Conservation (phyloP, 2,888 invertebrate species). For the Monoplex corrugatus region DNA sequence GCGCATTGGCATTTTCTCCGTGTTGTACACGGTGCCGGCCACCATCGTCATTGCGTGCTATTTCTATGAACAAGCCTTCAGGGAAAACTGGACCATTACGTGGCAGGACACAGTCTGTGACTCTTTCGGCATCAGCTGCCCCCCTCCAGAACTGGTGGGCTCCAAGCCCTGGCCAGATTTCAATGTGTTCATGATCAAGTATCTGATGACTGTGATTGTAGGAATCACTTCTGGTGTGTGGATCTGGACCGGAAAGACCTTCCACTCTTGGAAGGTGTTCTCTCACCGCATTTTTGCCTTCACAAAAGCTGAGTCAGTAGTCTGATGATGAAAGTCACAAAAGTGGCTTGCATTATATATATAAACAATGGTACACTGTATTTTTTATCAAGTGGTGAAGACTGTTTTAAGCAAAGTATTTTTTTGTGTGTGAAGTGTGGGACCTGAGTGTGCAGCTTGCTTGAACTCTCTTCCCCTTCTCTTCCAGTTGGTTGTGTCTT, state of each 20-base stretch:
- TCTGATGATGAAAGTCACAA: slow-evolving; percentile 60
- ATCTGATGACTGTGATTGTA: slow-evolving; percentile 97
- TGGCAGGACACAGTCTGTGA: slow-evolving; percentile 71
- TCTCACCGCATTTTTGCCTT: slow-evolving; percentile 69
- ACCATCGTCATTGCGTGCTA: slow-evolving; percentile 95
- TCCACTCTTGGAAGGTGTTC: slow-evolving; percentile 89
- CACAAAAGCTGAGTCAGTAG: slow-evolving; percentile 68
- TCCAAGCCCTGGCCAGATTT: slow-evolving; percentile 85
- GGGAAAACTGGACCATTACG: slow-evolving; percentile 94
- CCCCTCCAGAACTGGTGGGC: slow-evolving; percentile 51
- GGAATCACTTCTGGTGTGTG: slow-evolving; percentile 98
- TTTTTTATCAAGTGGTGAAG: neutral
- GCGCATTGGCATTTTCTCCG: slow-evolving; percentile 97
- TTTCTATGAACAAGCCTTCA: slow-evolving; percentile 95
- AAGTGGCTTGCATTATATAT: no score
- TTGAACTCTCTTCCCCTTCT: neutral
- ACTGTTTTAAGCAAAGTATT: neutral
- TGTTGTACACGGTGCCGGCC: slow-evolving; percentile 97
- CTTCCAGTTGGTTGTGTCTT: slow-evolving; percentile 23
- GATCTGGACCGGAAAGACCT: slow-evolving; percentile 98
- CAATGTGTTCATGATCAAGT: slow-evolving; percentile 97
- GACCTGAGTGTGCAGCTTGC: no score
- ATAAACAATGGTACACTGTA: neutral
- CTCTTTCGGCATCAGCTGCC: slow-evolving; percentile 52
- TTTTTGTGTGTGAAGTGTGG: neutral